Percentiles rank a stretch among this genome's conserved stretches.
phyloP scores from a whole-genome alignment of 2,113 vertebrate species.

The Tetrax tetrax region DNA sequence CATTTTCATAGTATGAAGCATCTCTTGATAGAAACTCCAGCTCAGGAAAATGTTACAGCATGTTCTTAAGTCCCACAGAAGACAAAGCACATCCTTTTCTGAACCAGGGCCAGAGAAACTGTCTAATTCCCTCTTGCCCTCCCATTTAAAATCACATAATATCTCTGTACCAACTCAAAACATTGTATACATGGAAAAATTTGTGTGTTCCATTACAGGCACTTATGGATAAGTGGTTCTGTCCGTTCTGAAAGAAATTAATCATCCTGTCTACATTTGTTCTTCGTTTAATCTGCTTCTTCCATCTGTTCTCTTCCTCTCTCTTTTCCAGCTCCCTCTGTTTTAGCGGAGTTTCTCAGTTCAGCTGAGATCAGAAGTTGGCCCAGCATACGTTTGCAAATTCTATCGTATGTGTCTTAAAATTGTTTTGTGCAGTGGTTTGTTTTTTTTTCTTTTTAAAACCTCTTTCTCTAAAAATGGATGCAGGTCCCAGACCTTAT shows the following conservation, averaged over 20 bases:
- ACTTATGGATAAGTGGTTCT: constrained; percentile 1
- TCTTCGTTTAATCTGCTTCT: constrained; percentile 14
- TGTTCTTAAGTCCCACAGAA: background rate
- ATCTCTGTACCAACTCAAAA: constrained; percentile 7
- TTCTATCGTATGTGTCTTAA: background rate
- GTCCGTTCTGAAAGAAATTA: background rate
- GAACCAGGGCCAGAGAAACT: background rate
- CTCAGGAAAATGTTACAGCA: constrained; percentile 16
- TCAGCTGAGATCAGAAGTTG: constrained; percentile 10
- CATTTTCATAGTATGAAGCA: background rate
- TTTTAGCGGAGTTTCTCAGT: background rate
- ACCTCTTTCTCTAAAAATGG: background rate
- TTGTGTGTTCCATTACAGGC: background rate
- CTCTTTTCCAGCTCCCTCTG: background rate
- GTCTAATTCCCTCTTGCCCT: background rate
- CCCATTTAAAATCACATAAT: background rate
- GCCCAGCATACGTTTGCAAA: background rate
- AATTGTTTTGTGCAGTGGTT: background rate
- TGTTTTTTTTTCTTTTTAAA: background rate
- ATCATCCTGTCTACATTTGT: background rate
- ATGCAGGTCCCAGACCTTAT: background rate
- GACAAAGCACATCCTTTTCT: constrained; percentile 18
- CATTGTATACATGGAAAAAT: constrained; percentile 3
- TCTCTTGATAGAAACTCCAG: background rate
- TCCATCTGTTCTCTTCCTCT: background rate